Evolutionary conservation across 2,797 vertebrate genomes (phyloP), one percentile per base, ranked within the genome.

Genomic region (Danio kyathit): DNA sequence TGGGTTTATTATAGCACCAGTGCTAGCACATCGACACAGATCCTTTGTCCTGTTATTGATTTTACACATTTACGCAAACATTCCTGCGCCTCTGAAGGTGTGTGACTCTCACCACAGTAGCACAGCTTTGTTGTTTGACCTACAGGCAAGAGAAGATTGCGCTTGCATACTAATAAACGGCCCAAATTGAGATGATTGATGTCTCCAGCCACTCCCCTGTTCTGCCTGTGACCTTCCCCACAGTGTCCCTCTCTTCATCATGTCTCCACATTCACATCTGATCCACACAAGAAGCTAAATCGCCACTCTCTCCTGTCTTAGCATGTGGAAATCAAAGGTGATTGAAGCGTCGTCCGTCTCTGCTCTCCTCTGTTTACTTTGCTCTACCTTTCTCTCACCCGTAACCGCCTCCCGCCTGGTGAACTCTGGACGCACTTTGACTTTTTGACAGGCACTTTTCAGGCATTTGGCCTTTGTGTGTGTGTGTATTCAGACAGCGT

Each of bases 351-450:
- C 79, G 70, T 88, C 89, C 84, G 79, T 87, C 88, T 87, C 88
- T 91, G 88, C 90, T 87, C 82, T 81, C 82, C 60, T 81, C 74
- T 85, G 81, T 86, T 86, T 84, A 81, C 88, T 88, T 87, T 79
- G 59, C 89, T 86, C 80, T 78, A 87, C 87, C 87, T 91, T 91
- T 92, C 88, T 89, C 84, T 60, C 72, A 76, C 69, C 83, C 88
- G 76, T 82, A 86, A 83, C 80, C 46, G 75, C 84, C 84, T 72
- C 83, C 81, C 51, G 83, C 91, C 84, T 86, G 74, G 82, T 93
- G 93, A 94, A 94, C 94, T 94, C 91, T 88, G 57, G 12, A 14
- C 83, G 90, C 89, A 91, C 94, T 93, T 86, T 94, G 92, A 93
- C 93, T 91, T 76, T 70, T 88, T 76, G 38, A 66, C 90, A 89